Conservation (phyloP, 2,888 invertebrate species). For the Agrypnus murinus region DNA sequence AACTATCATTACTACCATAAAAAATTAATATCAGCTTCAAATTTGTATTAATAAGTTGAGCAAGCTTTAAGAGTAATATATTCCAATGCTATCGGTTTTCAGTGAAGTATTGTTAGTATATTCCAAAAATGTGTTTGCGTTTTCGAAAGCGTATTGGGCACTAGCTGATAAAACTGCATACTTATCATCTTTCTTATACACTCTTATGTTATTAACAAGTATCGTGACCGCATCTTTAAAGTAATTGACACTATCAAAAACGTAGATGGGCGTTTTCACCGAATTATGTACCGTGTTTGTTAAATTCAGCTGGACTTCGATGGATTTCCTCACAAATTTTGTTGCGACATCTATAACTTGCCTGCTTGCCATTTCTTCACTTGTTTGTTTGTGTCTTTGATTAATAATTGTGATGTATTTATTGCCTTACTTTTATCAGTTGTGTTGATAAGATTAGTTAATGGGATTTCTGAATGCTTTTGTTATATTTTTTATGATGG, state of each 20-base stretch:
- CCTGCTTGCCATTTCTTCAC: not conserved
- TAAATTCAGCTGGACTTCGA: not conserved
- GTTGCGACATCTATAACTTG: not conserved
- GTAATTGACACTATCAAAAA: conserved; percentile 14
- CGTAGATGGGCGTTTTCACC: not conserved
- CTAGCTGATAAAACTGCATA: conserved; percentile 2
- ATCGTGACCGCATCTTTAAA: not conserved
- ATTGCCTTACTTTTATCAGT: too few species aligned
- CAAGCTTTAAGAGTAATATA: conserved; percentile 5
- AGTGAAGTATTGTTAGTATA: not conserved
- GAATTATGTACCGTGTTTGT: not conserved
- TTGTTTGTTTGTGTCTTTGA: not conserved
- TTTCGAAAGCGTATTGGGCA: conserved; percentile 3
- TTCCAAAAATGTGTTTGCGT: not conserved
- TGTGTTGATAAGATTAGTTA: too few species aligned
- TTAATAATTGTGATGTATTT: too few species aligned
- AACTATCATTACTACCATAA: too few species aligned
- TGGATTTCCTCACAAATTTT: conserved; percentile 4
- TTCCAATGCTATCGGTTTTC: not conserved
- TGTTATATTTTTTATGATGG: too few species aligned
- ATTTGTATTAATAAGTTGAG: too few species aligned
- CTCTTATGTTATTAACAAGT: not conserved
- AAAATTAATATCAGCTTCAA: too few species aligned
- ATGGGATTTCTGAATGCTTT: too few species aligned
- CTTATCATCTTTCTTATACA: conserved; percentile 3